Percentiles rank a stretch among this genome's conserved stretches.
Conservation (phyloP, 2,797 vertebrate genomes). For the Cryptoprocta ferox region DNA sequence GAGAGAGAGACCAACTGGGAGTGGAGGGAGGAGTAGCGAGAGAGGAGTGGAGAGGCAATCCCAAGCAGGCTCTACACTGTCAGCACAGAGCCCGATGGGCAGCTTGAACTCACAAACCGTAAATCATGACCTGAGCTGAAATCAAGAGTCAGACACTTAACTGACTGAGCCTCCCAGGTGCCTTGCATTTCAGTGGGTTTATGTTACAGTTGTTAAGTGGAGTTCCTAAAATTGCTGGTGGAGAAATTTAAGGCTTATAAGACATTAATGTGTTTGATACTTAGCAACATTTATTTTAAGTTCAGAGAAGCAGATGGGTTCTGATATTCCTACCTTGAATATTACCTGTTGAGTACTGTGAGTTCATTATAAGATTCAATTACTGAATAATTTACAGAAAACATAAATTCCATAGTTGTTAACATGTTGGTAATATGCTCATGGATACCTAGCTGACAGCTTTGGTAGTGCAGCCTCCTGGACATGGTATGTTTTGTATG, state of each 20-base stretch:
- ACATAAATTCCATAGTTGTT: background rate
- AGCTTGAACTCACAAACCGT: no score
- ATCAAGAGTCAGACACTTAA: no score
- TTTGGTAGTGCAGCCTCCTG: conserved; percentile 57
- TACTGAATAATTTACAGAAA: conserved; percentile 56
- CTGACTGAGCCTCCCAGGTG: no score
- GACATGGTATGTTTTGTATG: conserved; percentile 74
- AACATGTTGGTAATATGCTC: conserved; percentile 60
- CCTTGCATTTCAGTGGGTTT: background rate
- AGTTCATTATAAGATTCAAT: background rate
- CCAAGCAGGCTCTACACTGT: no score
- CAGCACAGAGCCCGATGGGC: no score
- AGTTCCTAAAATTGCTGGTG: background rate
- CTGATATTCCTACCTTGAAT: conserved; percentile 53
- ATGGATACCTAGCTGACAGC: conserved; percentile 7
- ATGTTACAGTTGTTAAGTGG: background rate
- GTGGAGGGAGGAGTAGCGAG: no score
- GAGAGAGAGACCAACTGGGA: no score
- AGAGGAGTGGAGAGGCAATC: no score
- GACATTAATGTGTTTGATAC: conserved; percentile 22
- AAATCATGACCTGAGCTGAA: no score
- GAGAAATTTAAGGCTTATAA: background rate
- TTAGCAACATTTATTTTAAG: background rate
- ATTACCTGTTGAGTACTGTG: background rate
- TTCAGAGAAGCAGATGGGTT: conserved; percentile 48